phyloP scores from a whole-genome alignment of 2,888 invertebrate genomes.

The Trachelus troglodyta region DNA sequence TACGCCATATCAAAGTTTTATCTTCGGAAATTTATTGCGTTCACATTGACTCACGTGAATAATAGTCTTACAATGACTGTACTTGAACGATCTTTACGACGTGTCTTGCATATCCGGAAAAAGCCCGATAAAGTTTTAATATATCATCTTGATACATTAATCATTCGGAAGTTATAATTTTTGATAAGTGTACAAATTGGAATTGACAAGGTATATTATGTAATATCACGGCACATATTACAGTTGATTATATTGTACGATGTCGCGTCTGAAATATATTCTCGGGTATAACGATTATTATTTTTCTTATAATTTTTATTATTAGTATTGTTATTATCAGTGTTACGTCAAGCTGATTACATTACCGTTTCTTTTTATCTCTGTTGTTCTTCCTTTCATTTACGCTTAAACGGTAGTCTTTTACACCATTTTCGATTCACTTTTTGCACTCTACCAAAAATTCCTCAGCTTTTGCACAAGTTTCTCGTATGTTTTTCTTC shows the following conservation, averaged over 20 bases:
- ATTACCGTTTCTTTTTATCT: neutral
- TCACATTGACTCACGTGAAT: neutral
- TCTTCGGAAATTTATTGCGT: neutral
- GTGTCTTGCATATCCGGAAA: neutral
- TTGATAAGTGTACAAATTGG: neutral
- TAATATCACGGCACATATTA: neutral
- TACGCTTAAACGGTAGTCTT: constrained; percentile 22
- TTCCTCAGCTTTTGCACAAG: constrained; percentile 42
- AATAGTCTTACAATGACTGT: neutral
- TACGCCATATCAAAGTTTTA: neutral
- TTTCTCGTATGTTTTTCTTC: constrained; percentile 5
- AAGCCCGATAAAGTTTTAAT: neutral
- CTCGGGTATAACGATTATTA: neutral
- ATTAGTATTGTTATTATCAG: neutral
- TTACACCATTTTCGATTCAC: constrained; percentile 25
- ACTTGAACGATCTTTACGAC: neutral
- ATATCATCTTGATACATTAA: neutral
- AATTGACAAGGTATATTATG: neutral
- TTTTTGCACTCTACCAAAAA: constrained; percentile 37
- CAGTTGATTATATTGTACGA: neutral
- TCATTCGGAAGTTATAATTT: neutral
- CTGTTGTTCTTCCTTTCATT: neutral
- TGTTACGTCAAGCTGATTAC: neutral
- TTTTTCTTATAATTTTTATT: neutral
- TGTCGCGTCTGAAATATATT: neutral